Evolutionary conservation across 2,888 invertebrate genomes (phyloP), one percentile per base, ranked within the genome.

Genomic region (Phyto melanocephala): DNA sequence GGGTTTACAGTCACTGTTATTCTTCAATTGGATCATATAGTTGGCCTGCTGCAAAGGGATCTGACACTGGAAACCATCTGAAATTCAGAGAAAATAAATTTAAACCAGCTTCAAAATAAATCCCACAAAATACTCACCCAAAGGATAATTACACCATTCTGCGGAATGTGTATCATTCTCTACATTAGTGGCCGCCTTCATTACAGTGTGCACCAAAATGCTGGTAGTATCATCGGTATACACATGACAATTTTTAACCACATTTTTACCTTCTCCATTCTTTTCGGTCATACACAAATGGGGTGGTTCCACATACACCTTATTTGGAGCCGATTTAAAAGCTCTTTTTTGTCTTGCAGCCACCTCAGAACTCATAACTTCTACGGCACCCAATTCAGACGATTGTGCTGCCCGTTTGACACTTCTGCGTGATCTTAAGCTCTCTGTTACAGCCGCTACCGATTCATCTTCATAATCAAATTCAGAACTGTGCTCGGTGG

Each of bases 111-210:
- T 17, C 10, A 17, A 7, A 20, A 78, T 47, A n/a, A 37, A 54
- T 33, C 60, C 13, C n/a, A 22, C 40, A 86, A 17, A 11, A 17
- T 85, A 89, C 89, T 91, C 91, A 92, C 93, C 92, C 85, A 94
- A 89, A 3, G 93, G 93, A 91, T 95, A 96, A 80, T 93, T 93
- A 90, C 96, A 96, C 93, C 94, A 95, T 76, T 92, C 92, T 0
- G 88, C 89, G 37, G 88, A 88, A 47, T 91, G 90, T 0, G 91
- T 91, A 33, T 88, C 89, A 68, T 89, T 89, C 28, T 92, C 89
- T 40, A 90, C 85, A 81, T 91, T 91, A 24, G 91, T 88, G 0
- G 93, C 92, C 2, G 93, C 92, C n/a, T 91, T 90, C 81, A 94
- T 88, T 11, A 92, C 92, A 0, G 93, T 92, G 54, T 93, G 92